A percentile compares a stretch with the other conserved stretches of the same genome.
Evolutionary conservation across 2,797 vertebrate species (phyloP).

Genomic region (Alectoris magna): DNA sequence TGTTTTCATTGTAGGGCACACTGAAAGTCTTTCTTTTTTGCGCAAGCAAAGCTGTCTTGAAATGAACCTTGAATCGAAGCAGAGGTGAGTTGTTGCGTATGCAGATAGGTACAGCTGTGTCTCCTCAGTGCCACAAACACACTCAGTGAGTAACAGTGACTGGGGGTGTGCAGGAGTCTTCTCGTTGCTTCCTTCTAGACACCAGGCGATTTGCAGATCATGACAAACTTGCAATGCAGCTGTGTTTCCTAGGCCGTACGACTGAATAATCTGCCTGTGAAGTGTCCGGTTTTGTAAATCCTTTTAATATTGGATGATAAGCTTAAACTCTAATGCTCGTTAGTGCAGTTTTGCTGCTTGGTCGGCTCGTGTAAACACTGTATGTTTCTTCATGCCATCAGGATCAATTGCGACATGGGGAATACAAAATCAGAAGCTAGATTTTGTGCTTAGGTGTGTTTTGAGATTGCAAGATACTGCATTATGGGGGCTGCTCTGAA

Average conservation of each 20-base stretch:
- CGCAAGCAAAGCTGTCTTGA: neutral
- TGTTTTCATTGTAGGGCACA: neutral
- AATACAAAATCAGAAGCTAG: neutral
- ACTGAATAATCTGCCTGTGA: neutral
- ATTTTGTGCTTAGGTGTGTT: neutral
- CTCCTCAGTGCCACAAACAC: neutral
- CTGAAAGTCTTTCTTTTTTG: neutral
- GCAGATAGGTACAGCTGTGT: neutral
- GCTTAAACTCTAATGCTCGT: neutral
- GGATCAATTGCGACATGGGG: neutral
- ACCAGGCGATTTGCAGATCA: neutral
- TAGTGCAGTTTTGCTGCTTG: neutral
- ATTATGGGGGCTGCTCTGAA: neutral
- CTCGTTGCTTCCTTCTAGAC: neutral
- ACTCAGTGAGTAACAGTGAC: neutral
- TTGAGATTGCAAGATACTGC: neutral
- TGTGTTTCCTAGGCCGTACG: neutral
- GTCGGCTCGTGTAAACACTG: neutral
- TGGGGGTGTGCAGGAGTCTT: neutral
- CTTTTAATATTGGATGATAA: neutral
- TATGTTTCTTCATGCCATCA: neutral
- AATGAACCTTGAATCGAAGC: neutral
- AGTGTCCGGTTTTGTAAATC: neutral
- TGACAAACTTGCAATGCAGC: neutral
- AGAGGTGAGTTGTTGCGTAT: neutral